These are phyloP conservation scores for Aleiodes sp. DNA, from an alignment of 1,140 invertebrate genomes.

Conservation along the genomic window DNA sequence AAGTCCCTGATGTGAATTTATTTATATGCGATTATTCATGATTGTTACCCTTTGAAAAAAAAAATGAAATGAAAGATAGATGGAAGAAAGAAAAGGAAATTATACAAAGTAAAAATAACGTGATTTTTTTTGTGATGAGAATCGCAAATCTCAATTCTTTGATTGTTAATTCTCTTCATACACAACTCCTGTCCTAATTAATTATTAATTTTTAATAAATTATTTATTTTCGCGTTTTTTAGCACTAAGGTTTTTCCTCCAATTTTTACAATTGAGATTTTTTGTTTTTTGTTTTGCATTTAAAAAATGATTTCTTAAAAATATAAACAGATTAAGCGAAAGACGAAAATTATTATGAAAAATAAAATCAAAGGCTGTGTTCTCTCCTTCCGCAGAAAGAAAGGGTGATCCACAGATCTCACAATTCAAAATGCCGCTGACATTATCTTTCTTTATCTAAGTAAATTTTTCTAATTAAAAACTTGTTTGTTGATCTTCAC, in stretches of 20 bases:
- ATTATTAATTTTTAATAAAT: constrained; percentile 22
- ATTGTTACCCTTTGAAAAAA: constrained; percentile 20
- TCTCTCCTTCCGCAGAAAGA: constrained; percentile 18
- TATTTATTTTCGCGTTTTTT: constrained; percentile 27
- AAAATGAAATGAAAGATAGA: not conserved
- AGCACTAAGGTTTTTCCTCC: too few relatives aligned
- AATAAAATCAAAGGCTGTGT: constrained; percentile 34
- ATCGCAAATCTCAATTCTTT: not conserved
- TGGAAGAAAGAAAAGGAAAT: not conserved
- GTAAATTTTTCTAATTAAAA: not conserved
- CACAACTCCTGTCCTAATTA: constrained; percentile 9
- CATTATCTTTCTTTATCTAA: constrained; percentile 14
- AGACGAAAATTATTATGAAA: not conserved
- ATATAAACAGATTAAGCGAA: not conserved
- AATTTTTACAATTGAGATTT: constrained; percentile 14
- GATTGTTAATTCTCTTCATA: constrained; percentile 24
- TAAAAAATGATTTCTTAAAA: not conserved
- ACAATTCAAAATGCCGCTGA: constrained; percentile 25
- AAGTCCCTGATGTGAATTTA: not conserved
- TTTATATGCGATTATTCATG: constrained; percentile 21
- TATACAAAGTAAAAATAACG: constrained; percentile 18
- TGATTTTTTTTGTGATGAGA: constrained; percentile 6
- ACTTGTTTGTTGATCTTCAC: not conserved
- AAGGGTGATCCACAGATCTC: constrained; percentile 37
- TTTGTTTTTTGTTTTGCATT: not conserved